Evolutionary conservation across 2,113 vertebrate species (phyloP), one percentile per base, ranked within the genome.

Genomic region (Dissostichus mawsoni): DNA sequence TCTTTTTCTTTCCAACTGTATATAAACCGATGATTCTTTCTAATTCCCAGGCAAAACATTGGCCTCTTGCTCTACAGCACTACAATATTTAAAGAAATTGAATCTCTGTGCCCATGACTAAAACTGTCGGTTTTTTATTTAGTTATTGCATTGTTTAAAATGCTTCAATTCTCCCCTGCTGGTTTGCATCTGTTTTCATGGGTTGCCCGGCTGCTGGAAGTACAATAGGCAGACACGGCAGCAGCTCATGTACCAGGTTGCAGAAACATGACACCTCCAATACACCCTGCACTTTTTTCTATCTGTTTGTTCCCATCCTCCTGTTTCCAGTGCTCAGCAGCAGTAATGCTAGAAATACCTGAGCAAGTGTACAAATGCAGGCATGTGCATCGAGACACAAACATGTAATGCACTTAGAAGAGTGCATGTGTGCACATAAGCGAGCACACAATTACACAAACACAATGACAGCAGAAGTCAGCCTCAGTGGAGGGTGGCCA

Each of bases 181-280:
- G 70, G 62, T 69, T 45, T 80, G 80, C 72, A 70, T 89, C 68
- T 65, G 25, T 88, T 84, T 74, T 87, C 81, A 75, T 41, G 57
- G 17, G 55, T 10, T 41, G 11, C 41, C 70, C 10, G 77, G 57
- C 62, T 82, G 74, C 59, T 66, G 52, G 74, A 74, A 69, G 70
- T 20, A 90, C 86, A 90, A 91, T 78, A 85, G 84, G 18, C 63
- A 87, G 85, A 79, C 74, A 80, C 47, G n/a, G 73, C 80, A 84
- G 87, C 86, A 87, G 89, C 88, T 87, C 82, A 41, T 81, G 82
- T 94, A 84, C 89, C 82, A 73, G 80, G 85, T 90, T 90, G 89
- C 94, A 92, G 95, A 95, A 95, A 95, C 76, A 59, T 44, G 89
- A 95, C 89, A 94, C 94, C 87, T 56, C 82, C 64, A 41, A 76